A percentile compares a stretch with the other conserved stretches of the same genome.
phyloP scores from a whole-genome alignment of 2,888 invertebrate species.

The Leptinotarsa peninsularis region DNA sequence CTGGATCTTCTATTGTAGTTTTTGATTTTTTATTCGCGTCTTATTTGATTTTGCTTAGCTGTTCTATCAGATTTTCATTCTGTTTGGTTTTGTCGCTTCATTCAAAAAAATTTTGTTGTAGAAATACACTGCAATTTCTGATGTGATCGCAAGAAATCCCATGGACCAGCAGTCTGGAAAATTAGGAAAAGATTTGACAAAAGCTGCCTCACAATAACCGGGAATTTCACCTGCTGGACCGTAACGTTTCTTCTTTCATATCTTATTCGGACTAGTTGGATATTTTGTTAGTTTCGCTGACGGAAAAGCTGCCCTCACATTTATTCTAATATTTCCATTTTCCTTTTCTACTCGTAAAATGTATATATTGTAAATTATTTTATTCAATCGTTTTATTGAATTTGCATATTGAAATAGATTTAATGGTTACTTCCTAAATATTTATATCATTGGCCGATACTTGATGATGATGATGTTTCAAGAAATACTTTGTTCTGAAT shows the following conservation, averaged over 20 bases:
- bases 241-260: constrained; percentile 19
- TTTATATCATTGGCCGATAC: too few species aligned
- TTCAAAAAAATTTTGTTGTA: constrained; percentile 31
- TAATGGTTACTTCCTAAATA: too few species aligned
- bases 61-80: constrained; percentile 4
- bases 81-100: constrained; percentile 20
- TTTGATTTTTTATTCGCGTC: background rate
- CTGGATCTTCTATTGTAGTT: background rate
- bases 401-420: too few species aligned
- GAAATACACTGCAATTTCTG: constrained; percentile 44
- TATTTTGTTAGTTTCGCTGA: constrained; percentile 11
- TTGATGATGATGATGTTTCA: too few species aligned
- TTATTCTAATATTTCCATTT: too few species aligned
- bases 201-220: constrained; percentile 42
- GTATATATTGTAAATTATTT: too few species aligned
- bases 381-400: too few species aligned
- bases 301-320: background rate
- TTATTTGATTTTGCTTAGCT: background rate
- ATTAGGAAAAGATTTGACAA: constrained; percentile 50
- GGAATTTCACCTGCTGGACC: constrained; percentile 39
- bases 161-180: constrained; percentile 51
- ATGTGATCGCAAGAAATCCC: constrained; percentile 44
- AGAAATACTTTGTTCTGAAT: too few species aligned
- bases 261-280: constrained; percentile 15
- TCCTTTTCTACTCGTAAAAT: too few species aligned